Evolutionary conservation across 2,888 invertebrate genomes (phyloP).

Genomic region (Xestia c-nigrum): DNA sequence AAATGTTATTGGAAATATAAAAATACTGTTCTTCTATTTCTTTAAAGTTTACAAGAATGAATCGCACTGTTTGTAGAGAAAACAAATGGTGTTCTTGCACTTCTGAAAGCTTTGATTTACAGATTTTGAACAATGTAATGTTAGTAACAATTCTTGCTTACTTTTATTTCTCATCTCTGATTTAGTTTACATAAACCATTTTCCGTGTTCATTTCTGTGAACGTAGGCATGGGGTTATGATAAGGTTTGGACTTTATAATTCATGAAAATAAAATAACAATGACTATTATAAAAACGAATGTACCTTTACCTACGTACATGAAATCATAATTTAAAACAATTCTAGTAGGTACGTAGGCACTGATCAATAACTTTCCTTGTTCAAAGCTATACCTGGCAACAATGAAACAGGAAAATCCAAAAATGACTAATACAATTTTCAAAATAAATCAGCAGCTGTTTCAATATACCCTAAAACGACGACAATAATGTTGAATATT

Average conservation of each 20-base stretch:
- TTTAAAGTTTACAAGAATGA: conserved; percentile 60
- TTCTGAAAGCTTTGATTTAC: conserved; percentile 58
- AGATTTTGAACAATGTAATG: conserved; percentile 42
- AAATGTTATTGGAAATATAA: conserved; percentile 67
- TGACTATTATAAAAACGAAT: neutral
- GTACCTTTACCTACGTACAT: neutral
- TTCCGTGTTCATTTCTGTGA: conserved; percentile 12
- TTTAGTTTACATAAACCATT: conserved; percentile 12
- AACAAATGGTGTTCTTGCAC: conserved; percentile 63
- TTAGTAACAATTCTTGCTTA: conserved; percentile 18
- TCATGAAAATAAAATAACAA: neutral
- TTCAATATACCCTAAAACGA: neutral
- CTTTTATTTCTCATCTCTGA: conserved; percentile 27
- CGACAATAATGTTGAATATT: conserved; percentile 2
- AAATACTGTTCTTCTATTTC: conserved; percentile 65
- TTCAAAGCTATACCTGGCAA: conserved; percentile 2
- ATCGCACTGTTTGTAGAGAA: conserved; percentile 57
- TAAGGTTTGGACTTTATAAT: neutral
- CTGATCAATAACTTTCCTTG: conserved; percentile 6
- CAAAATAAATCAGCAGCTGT: conserved; percentile 21
- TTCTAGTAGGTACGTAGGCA: neutral
- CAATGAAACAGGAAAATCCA: neutral
- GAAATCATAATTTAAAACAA: neutral
- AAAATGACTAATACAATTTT: neutral
- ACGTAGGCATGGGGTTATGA: neutral